These are phyloP conservation scores for Spongia lamella DNA, from an alignment of 37 sponge, comb jelly and placozoan species.

Conservation along the genomic window DNA sequence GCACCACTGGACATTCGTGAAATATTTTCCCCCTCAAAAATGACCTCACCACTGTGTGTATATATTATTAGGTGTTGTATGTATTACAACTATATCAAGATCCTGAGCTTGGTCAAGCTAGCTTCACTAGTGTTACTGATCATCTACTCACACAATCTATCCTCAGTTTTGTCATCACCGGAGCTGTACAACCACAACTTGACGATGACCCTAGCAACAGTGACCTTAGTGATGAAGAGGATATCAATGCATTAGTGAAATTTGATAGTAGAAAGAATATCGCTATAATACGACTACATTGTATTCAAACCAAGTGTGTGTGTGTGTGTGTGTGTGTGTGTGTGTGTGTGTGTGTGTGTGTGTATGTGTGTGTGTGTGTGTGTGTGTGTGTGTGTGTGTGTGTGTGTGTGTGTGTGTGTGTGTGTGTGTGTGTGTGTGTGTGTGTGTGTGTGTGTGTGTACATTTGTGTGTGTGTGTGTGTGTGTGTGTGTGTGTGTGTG, in stretches of 20 bases:
- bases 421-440: conserved; percentile 16
- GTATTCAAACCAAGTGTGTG: conserved; percentile 71
- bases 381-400: neutral
- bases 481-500: too few relatives aligned
- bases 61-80: conserved; percentile 52
- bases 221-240: conserved; percentile 23
- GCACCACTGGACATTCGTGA: too few relatives aligned
- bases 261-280: conserved; percentile 47
- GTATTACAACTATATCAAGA: conserved; percentile 66
- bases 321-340: neutral
- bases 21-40: neutral
- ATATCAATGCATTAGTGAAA: neutral
- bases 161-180: conserved; percentile 68
- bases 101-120: conserved; percentile 44
- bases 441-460: neutral
- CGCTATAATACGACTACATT: conserved; percentile 54
- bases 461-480: neutral
- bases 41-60: neutral
- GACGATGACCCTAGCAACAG: conserved; percentile 41
- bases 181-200: conserved; percentile 2
- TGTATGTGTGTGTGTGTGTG: too few relatives aligned
- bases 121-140: conserved; percentile 68
- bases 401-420: conserved; percentile 17
- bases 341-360: neutral
- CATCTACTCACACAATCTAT: conserved; percentile 82